phyloP scores from a whole-genome alignment of 2,888 invertebrate genomes.

The Ichneumon xanthorius region DNA sequence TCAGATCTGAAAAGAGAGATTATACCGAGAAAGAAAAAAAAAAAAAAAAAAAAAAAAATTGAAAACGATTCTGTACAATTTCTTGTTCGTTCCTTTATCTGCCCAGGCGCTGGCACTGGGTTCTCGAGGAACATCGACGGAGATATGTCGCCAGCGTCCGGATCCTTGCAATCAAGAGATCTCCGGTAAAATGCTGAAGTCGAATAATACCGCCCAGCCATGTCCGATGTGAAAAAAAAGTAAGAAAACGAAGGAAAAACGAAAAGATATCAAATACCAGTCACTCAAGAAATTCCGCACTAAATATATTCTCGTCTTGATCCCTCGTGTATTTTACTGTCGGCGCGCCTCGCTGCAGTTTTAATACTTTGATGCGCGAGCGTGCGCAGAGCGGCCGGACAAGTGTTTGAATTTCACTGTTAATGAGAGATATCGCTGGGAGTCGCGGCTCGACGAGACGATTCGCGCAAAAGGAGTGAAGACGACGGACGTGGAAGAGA shows the following conservation, averaged over 20 bases:
- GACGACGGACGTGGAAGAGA: conserved; percentile 14
- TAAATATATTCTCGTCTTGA: not conserved
- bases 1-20: conserved; percentile 18
- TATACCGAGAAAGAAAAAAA: conserved; percentile 6
- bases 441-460: conserved; percentile 11
- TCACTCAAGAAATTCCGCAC: conserved; percentile 20
- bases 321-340: conserved; percentile 12
- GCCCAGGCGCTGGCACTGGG: conserved; percentile 68
- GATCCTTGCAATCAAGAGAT: conserved; percentile 62
- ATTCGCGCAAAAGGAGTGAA: conserved; percentile 15
- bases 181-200: conserved; percentile 61
- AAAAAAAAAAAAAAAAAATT: conserved; percentile 26
- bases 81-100: conserved; percentile 17
- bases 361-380: not conserved
- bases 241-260: not conserved
- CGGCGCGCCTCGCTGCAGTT: not conserved
- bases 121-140: conserved; percentile 62
- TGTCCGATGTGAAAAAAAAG: conserved; percentile 35
- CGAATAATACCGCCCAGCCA: conserved; percentile 38
- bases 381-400: not conserved
- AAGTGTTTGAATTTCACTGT: conserved; percentile 6
- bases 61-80: not conserved
- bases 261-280: not conserved
- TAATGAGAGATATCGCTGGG: conserved; percentile 27
- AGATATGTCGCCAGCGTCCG: conserved; percentile 62